These are phyloP conservation scores for Scylla paramamosain DNA, from an alignment of 1,140 invertebrate species.

Conservation along the genomic window DNA sequence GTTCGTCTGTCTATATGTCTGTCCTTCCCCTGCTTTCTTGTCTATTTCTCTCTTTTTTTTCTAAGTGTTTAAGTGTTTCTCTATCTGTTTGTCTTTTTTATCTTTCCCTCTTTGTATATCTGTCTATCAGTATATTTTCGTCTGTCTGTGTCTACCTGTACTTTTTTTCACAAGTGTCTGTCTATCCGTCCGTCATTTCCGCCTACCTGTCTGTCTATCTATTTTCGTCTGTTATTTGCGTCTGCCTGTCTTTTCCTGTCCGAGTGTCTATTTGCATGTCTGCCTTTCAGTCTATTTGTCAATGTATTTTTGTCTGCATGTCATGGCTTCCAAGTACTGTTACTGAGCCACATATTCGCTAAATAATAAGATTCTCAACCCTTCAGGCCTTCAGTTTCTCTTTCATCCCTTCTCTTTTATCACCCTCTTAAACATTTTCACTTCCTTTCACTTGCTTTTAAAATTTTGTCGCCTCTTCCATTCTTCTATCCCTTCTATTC, in stretches of 20 bases:
- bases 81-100: neutral
- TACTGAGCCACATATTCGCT: neutral
- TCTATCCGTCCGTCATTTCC: neutral
- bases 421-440: no score
- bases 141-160: neutral
- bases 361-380: neutral
- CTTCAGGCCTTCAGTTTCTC: neutral
- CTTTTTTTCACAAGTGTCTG: conserved; percentile 26
- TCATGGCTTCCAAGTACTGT: neutral
- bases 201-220: neutral
- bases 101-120: neutral
- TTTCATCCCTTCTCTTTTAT: neutral
- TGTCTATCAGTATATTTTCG: neutral
- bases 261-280: neutral
- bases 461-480: no score
- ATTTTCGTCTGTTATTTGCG: neutral
- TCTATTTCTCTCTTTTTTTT: neutral
- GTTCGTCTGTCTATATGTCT: neutral
- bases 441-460: no score
- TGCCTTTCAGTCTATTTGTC: neutral
- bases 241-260: neutral
- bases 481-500: no score
- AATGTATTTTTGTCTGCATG: neutral
- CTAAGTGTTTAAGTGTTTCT: conserved; percentile 37
- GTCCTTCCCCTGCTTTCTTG: neutral